Percentiles rank a stretch among this genome's conserved stretches.
phyloP scores from a whole-genome alignment of 30 jellyfish, hydroid and myxozoan genomes.

The Pseudorhiza aurosa region DNA sequence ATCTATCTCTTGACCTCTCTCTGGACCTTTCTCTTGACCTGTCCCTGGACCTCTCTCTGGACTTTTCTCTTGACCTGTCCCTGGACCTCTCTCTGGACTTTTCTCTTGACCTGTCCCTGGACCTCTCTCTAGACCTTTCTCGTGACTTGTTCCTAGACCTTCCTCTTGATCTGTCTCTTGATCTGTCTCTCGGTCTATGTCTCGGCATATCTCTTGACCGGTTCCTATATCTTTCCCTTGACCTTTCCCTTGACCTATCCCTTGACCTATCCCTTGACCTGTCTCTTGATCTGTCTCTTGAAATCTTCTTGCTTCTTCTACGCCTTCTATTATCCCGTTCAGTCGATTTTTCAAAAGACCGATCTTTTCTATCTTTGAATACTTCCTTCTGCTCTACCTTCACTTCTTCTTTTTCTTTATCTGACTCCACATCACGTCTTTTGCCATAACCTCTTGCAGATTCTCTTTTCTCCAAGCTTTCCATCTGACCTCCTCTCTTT shows the following conservation, averaged over 20 bases:
- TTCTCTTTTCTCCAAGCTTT: not conserved
- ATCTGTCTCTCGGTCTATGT: not conserved
- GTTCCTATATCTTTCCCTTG: not conserved
- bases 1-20: not conserved
- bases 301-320: not conserved
- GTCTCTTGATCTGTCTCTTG: not conserved
- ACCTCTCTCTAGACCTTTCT: not conserved
- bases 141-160: not conserved
- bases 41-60: not conserved
- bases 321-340: not conserved
- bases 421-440: not conserved
- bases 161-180: not conserved
- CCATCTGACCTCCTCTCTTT: not conserved
- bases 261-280: not conserved
- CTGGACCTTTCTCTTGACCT: slow-evolving; percentile 16
- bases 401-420: too few relatives aligned
- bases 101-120: not conserved
- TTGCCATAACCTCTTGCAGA: not conserved
- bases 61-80: not conserved
- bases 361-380: not conserved
- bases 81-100: not conserved
- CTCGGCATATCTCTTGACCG: not conserved
- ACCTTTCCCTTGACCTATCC: not conserved
- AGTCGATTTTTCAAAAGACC: not conserved
- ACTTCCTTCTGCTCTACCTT: not conserved